Evolutionary conservation across 2,888 invertebrate species (phyloP).

Genomic region (Caenorhabditis virilis): DNA sequence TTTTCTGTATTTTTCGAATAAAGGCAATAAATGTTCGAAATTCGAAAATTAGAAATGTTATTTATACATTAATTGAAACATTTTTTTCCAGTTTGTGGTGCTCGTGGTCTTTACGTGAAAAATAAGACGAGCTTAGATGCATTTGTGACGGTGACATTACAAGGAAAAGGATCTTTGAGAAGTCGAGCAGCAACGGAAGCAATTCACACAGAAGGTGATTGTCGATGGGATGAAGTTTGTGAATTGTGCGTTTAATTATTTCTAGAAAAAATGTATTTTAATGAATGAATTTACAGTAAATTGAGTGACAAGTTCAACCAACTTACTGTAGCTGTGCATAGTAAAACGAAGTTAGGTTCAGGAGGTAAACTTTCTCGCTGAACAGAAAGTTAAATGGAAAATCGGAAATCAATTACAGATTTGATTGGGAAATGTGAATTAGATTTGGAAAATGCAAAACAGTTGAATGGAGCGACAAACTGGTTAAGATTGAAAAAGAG

Average conservation of each 20-base stretch:
- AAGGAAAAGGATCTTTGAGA: constrained; percentile 48
- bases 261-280: not conserved
- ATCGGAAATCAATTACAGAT: constrained; percentile 16
- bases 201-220: constrained; percentile 40
- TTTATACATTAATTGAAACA: too few species aligned
- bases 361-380: constrained; percentile 6
- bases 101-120: constrained; percentile 56
- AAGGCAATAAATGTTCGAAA: too few species aligned
- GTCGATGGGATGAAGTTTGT: constrained; percentile 61
- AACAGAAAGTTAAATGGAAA: not conserved
- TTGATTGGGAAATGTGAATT: constrained; percentile 46
- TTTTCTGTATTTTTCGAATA: too few species aligned
- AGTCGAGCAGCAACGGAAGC: constrained; percentile 49
- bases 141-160: constrained; percentile 33
- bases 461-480: constrained; percentile 30
- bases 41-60: not conserved
- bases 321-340: constrained; percentile 47
- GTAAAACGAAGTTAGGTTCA: constrained; percentile 54
- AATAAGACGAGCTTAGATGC: constrained; percentile 50
- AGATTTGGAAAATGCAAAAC: constrained; percentile 35
- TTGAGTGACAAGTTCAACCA: constrained; percentile 54
- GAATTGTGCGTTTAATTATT: constrained; percentile 57
- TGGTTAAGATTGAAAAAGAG: constrained; percentile 52
- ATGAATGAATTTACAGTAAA: constrained; percentile 53
- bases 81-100: constrained; percentile 56